Evolutionary conservation across 1,140 invertebrate genomes (phyloP).

Genomic region (Drosophila simulans): DNA sequence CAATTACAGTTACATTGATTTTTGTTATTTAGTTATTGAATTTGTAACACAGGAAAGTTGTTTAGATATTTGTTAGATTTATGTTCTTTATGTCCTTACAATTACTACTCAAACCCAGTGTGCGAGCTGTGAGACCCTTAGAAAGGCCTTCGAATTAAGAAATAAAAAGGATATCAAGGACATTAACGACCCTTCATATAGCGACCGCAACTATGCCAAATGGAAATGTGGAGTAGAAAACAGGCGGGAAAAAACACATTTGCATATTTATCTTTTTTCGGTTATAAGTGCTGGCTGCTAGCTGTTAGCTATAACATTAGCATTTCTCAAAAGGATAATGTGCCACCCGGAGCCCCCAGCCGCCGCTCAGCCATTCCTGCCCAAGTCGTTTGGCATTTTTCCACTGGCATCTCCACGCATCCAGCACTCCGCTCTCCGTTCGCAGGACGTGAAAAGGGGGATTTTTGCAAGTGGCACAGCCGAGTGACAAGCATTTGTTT

Average conservation of each 20-base stretch:
- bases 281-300: constrained; percentile 35
- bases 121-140: not conserved
- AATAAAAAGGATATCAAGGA: constrained; percentile 63
- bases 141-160: constrained; percentile 3
- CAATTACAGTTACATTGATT: no score
- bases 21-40: not conserved
- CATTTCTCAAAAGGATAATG: constrained; percentile 77
- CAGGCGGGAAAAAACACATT: constrained; percentile 55
- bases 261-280: constrained; percentile 79
- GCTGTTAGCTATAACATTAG: constrained; percentile 68
- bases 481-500: constrained; percentile 39
- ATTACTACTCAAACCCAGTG: not conserved
- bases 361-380: constrained; percentile 11
- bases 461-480: constrained; percentile 1
- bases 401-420: constrained; percentile 51
- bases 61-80: not conserved
- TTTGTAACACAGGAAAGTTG: not conserved
- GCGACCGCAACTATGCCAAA: constrained; percentile 66
- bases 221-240: constrained; percentile 5
- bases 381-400: constrained; percentile 71
- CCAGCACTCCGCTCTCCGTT: constrained; percentile 1
- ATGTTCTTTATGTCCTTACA: not conserved
- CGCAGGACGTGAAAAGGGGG: constrained; percentile 4
- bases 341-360: constrained; percentile 14
- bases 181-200: constrained; percentile 77